phyloP scores from a whole-genome alignment of 2,888 invertebrate species.

The Xestia ashworthii region DNA sequence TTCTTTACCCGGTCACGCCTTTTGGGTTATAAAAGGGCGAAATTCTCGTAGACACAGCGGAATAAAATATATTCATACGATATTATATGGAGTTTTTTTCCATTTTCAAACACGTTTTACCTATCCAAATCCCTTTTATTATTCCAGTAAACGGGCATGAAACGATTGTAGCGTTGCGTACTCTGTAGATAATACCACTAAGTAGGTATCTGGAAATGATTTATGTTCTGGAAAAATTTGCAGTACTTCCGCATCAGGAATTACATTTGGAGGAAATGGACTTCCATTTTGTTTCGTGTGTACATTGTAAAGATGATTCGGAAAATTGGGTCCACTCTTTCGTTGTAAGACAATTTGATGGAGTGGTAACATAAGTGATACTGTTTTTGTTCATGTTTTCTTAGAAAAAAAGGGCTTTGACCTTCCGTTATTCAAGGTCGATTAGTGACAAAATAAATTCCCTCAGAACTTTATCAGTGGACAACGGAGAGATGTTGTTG shows the following conservation, averaged over 20 bases:
- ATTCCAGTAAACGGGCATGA: constrained; percentile 68
- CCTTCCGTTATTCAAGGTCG: background rate
- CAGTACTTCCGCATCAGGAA: constrained; percentile 69
- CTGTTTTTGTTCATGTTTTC: constrained; percentile 23
- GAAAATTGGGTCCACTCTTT: constrained; percentile 48
- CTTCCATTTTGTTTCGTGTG: constrained; percentile 68
- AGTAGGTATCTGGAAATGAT: constrained; percentile 73
- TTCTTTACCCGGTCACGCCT: constrained; percentile 84
- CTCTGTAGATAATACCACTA: constrained; percentile 72
- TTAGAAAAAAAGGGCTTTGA: background rate
- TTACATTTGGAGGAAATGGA: constrained; percentile 65
- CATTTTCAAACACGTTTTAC: constrained; percentile 75
- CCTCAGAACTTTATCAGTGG: background rate
- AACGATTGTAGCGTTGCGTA: constrained; percentile 72
- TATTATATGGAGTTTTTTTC: constrained; percentile 71
- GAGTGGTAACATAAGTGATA: constrained; percentile 24
- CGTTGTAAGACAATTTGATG: constrained; percentile 35
- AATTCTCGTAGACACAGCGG: constrained; percentile 80
- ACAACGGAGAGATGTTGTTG: background rate
- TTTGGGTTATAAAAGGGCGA: constrained; percentile 81
- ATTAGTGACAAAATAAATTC: background rate
- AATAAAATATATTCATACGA: constrained; percentile 83
- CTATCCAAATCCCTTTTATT: constrained; percentile 73
- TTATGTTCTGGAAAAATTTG: constrained; percentile 67
- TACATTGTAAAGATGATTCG: constrained; percentile 57